phyloP scores from a whole-genome alignment of 1,140 invertebrate species.

The Tribolium madens region DNA sequence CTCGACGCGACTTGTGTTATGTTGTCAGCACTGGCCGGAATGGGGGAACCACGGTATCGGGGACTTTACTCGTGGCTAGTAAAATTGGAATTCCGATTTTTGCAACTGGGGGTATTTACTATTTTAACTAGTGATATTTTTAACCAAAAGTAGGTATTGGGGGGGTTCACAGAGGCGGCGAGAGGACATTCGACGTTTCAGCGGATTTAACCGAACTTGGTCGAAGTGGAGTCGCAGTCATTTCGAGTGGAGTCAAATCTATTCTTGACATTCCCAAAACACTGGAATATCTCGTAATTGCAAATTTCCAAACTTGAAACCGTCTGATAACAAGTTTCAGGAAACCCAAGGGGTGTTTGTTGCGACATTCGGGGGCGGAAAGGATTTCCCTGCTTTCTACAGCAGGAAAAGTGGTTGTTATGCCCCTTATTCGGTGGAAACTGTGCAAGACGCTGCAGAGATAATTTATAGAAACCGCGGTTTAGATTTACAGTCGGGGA shows the following conservation, averaged over 20 bases:
- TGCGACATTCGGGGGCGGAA: constrained; percentile 75
- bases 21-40: constrained; percentile 77
- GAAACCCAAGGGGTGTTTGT: constrained; percentile 97
- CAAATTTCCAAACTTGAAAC: not conserved
- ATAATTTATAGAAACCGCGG: constrained; percentile 73
- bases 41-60: constrained; percentile 97
- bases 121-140: not conserved
- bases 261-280: constrained; percentile 96
- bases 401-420: constrained; percentile 75
- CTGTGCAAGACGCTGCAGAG: constrained; percentile 76
- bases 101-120: constrained; percentile 81
- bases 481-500: constrained; percentile 80
- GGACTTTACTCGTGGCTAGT: constrained; percentile 89
- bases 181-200: constrained; percentile 91
- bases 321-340: constrained; percentile 66
- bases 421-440: constrained; percentile 77
- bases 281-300: constrained; percentile 89
- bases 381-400: constrained; percentile 92
- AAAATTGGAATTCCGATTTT: constrained; percentile 90
- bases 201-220: constrained; percentile 95
- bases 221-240: constrained; percentile 86
- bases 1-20: constrained; percentile 87
- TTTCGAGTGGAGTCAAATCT: constrained; percentile 97
- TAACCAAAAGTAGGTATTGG: constrained; percentile 74
- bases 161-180: constrained; percentile 92